These are phyloP conservation scores for Pentamera pediparva DNA, from an alignment of 53 echinoderm and acorn worm genomes.

Conservation along the genomic window DNA sequence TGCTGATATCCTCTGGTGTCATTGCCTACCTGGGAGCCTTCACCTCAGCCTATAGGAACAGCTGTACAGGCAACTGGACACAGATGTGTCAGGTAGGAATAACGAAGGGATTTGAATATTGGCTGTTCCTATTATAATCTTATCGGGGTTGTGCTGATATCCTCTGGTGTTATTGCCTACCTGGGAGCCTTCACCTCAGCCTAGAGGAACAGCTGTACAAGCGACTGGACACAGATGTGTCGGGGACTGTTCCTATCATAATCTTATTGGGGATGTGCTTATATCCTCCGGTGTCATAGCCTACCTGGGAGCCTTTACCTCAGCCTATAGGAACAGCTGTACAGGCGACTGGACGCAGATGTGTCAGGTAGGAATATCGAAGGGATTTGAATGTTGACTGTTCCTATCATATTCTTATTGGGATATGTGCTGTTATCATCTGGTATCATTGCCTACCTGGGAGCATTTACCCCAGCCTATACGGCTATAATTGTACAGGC, in stretches of 20 bases:
- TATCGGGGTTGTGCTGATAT: conserved; percentile 89
- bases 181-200: conserved; percentile 86
- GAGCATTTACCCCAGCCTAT: conserved; percentile 89
- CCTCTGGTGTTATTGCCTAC: conserved; percentile 85
- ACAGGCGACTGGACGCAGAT: conserved; percentile 78
- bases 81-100: conserved; percentile 69
- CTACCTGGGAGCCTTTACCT: conserved; percentile 94
- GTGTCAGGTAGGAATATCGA: conserved; percentile 64
- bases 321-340: conserved; percentile 61
- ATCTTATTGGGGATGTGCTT: conserved; percentile 94
- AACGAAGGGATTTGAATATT: conserved; percentile 11
- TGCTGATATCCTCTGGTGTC: conserved; percentile 95
- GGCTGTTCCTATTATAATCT: conserved; percentile 67
- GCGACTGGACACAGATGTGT: conserved; percentile 78
- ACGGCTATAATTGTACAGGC: conserved; percentile 58
- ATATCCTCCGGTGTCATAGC: conserved; percentile 98
- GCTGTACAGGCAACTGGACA: conserved; percentile 82
- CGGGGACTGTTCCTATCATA: conserved; percentile 77
- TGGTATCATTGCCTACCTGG: too few relatives aligned
- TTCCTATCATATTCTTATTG: too few relatives aligned
- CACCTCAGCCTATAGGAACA: conserved; percentile 71
- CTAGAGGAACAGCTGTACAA: conserved; percentile 64
- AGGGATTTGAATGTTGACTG: conserved; percentile 63
- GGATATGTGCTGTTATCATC: too few relatives aligned
- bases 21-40: conserved; percentile 96